Percentiles rank a stretch among this genome's conserved stretches.
These are phyloP conservation scores for Hyperoplus immaculatus DNA, from an alignment of 2,797 vertebrate species.

Conservation along the genomic window DNA sequence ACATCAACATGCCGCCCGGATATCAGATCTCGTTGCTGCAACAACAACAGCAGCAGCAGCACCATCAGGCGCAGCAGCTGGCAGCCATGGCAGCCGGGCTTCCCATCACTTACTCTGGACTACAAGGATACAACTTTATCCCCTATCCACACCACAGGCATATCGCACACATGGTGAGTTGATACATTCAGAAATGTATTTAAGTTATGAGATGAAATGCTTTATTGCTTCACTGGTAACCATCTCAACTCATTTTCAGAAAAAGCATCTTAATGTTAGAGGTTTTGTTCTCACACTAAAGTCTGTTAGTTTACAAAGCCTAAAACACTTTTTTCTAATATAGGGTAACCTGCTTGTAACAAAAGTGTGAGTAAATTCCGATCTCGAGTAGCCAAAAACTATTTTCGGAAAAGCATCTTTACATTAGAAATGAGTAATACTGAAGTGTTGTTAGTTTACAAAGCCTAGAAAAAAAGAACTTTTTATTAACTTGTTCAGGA, in stretches of 20 bases:
- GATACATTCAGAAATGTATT: background rate
- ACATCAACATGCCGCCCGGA: conserved; percentile 79
- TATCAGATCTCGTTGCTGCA: conserved; percentile 84
- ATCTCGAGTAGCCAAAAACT: background rate
- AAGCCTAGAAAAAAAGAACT: background rate
- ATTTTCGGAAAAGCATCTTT: background rate
- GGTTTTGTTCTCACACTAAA: too few relatives aligned
- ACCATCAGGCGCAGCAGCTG: conserved; percentile 80
- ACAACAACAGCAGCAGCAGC: conserved; percentile 70
- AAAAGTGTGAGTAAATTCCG: background rate
- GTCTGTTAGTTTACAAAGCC: too few relatives aligned
- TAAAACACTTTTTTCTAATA: too few relatives aligned
- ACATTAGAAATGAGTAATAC: too few relatives aligned
- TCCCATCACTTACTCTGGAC: conserved; percentile 83
- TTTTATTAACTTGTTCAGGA: background rate
- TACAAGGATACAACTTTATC: conserved; percentile 87
- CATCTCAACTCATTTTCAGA: background rate
- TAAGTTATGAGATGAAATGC: background rate
- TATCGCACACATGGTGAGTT: conserved; percentile 84
- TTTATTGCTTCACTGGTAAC: background rate
- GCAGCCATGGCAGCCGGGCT: conserved; percentile 80
- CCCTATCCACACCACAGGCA: conserved; percentile 85
- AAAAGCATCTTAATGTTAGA: too few relatives aligned
- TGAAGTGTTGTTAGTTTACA: background rate
- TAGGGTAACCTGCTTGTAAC: background rate